Percentiles rank a stretch among this genome's conserved stretches.
phyloP scores from a whole-genome alignment of 2,888 invertebrate genomes.

The Physocephala rufipes region DNA sequence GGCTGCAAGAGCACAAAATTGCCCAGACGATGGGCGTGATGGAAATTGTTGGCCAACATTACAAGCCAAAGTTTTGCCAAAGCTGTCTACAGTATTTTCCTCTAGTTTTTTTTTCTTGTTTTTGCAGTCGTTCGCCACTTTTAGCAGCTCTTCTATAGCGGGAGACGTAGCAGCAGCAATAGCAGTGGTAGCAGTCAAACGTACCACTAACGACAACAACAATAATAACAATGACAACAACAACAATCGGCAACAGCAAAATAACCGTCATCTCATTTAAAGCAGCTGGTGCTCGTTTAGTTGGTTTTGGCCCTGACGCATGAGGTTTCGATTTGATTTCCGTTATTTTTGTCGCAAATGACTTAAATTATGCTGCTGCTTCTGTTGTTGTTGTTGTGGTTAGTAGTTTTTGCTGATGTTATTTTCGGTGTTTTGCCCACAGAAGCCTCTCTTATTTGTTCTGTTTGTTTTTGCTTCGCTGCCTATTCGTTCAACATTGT shows the following conservation, averaged over 20 bases:
- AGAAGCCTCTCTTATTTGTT: neutral
- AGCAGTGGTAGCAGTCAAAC: neutral
- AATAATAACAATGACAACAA: slow-evolving; percentile 15
- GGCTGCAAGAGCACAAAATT: neutral
- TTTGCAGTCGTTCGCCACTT: too few relatives aligned
- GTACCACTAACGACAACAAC: neutral
- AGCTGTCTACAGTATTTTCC: neutral
- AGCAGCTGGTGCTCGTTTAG: neutral
- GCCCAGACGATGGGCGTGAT: neutral
- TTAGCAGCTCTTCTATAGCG: neutral
- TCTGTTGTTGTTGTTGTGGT: neutral
- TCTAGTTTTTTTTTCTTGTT: too few relatives aligned
- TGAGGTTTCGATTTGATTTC: slow-evolving; percentile 60
- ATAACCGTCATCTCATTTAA: neutral
- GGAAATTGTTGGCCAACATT: slow-evolving; percentile 2
- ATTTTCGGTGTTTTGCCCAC: neutral
- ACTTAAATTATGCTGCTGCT: slow-evolving; percentile 19
- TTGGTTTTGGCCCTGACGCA: slow-evolving; percentile 43
- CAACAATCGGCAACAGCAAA: neutral
- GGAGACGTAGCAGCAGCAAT: slow-evolving; percentile 10
- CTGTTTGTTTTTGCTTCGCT: too few relatives aligned
- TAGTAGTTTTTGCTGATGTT: too few relatives aligned
- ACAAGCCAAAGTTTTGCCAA: slow-evolving; percentile 18
- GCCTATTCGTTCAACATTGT: too few relatives aligned
- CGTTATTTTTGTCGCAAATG: slow-evolving; percentile 42